Conservation (phyloP, 1,140 invertebrate genomes). For the Panagrolaimus sp. region DNA sequence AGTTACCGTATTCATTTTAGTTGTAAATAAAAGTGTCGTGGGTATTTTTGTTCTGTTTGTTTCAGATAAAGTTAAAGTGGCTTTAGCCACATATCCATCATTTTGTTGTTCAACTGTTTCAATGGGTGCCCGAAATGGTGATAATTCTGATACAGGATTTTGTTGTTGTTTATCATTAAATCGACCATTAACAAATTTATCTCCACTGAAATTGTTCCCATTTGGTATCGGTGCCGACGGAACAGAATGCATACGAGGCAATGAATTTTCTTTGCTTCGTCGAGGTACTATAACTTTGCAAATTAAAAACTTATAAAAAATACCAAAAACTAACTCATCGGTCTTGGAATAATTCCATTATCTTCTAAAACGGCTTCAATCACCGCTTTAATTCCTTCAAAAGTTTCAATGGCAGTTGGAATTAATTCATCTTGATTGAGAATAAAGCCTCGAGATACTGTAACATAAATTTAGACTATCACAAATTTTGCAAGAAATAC, state of each 20-base stretch:
- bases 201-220: not conserved
- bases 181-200: constrained; percentile 8
- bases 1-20: constrained; percentile 86
- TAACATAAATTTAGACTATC: not conserved
- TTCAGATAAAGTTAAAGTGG: constrained; percentile 67
- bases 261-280: not conserved
- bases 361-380: constrained; percentile 33
- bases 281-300: constrained; percentile 3
- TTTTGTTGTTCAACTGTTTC: not conserved
- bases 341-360: constrained; percentile 20
- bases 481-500: constrained; percentile 9
- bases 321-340: not conserved
- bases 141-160: too few relatives aligned
- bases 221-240: not conserved
- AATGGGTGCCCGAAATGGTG: not conserved
- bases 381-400: constrained; percentile 62
- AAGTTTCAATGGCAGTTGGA: constrained; percentile 71
- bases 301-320: not conserved
- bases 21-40: not conserved
- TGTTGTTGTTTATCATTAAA: not conserved
- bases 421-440: constrained; percentile 66
- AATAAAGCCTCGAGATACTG: constrained; percentile 60
- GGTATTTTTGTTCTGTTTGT: not conserved
- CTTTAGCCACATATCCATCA: not conserved
- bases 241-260: not conserved